Base-by-base conservation (phyloP, 2,888 invertebrate genomes). In the Baccha elongata region DNA sequence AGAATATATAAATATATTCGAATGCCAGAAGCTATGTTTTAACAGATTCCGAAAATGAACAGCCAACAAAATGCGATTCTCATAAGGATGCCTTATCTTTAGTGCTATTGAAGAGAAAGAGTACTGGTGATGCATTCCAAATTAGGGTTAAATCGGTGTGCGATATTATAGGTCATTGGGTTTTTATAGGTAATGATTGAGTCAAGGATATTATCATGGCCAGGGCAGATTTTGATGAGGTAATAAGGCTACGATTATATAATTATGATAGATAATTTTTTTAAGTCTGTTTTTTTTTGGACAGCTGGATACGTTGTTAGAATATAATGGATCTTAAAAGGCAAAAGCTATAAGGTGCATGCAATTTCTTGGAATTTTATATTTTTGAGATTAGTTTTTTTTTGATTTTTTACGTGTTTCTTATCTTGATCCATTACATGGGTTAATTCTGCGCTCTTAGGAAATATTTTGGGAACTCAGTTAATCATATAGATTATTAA, bases 91-190 rank as follows among this genome's bases (percentile, higher is more conserved):
- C 71, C 29, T 74, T 62, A 48, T 37, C n/a, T 19, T 40, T 40
- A 21, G 13, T n/a, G 55, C 40, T 40, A 58, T 58, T 40, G 29
- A 8, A 40, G 21, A 58, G 29, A 29, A 37, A 65, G 58, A 35
- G 44, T 40, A 15, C 46, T 26, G 53, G 52, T 75, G 62, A 67
- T 81, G 81, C 81, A 81, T 81, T 62, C 44, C 52, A 67, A 81
- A 75, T 76, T 62, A 75, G 62, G 64, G 58, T 65, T 53, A 64
- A 72, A 67, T 78, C 65, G 44, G 62, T 44, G 15, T 21, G 37
- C 37, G 37, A 65, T 75, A 71, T 75, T 71, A 26, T 69, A 44
- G 75, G 65, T 65, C 74, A 71, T 75, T 40, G 50, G 46, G 5
- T 40, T 62, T 62, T 62, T 55, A 40, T 19, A 42, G 50, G 48